Evolutionary conservation across 2,113 vertebrate species (phyloP).

Genomic region (Pelodiscus sinensis): DNA sequence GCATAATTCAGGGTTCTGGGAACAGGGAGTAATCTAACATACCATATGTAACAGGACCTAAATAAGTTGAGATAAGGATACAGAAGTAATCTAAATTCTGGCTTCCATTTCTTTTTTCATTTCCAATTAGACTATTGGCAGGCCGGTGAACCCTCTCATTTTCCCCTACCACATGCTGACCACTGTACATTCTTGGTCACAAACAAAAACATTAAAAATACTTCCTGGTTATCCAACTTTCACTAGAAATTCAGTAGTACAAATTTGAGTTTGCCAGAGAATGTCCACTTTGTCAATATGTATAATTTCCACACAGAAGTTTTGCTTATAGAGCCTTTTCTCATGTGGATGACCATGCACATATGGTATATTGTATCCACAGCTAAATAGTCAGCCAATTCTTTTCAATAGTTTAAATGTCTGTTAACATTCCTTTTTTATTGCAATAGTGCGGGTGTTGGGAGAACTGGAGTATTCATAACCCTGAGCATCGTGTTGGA

Average conservation of each 20-base stretch:
- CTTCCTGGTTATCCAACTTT: background rate
- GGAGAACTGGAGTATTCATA: conserved; percentile 98
- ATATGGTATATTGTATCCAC: background rate
- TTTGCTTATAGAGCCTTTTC: conserved; percentile 24
- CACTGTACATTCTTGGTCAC: background rate
- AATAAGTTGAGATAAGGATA: background rate
- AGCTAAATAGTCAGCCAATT: background rate
- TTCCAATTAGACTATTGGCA: background rate
- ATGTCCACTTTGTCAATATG: background rate
- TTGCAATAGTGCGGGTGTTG: conserved; percentile 90
- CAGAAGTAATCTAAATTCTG: background rate
- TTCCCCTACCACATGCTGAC: background rate
- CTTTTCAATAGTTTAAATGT: background rate
- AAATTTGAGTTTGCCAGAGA: background rate
- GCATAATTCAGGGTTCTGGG: background rate
- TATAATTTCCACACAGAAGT: conserved; percentile 1
- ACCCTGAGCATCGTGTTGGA: conserved; percentile 99
- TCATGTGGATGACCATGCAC: background rate
- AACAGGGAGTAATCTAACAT: background rate
- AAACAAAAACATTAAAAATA: background rate
- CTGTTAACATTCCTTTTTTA: conserved; percentile 20
- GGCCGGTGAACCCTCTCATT: background rate
- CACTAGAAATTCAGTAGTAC: background rate
- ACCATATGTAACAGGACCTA: background rate
- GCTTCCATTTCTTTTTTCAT: background rate